Conservation (phyloP, 2,113 vertebrate genomes). For the Dipodomys merriami region DNA sequence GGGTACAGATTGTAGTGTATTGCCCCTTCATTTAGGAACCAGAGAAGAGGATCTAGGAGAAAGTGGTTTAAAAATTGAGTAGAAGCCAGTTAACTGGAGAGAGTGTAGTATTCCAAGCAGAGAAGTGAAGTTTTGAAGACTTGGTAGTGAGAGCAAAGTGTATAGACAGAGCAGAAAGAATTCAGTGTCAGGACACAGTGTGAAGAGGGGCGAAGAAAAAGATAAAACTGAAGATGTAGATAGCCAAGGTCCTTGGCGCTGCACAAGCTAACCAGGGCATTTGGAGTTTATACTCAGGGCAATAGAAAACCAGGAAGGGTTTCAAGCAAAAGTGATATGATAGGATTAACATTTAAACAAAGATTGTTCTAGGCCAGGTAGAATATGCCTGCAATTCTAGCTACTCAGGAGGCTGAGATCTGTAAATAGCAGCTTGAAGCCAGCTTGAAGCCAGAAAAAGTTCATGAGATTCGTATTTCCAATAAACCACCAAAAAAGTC, state of each 20-base stretch:
- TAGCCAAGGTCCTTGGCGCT: neutral
- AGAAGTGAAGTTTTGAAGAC: neutral
- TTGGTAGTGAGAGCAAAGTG: neutral
- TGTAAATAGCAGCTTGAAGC: too few relatives aligned
- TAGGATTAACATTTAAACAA: neutral
- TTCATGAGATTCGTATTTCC: too few relatives aligned
- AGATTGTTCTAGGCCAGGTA: neutral
- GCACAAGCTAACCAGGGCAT: neutral
- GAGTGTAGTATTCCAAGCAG: neutral
- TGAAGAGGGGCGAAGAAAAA: neutral
- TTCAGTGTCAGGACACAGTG: neutral
- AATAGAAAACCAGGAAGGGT: conserved; percentile 2
- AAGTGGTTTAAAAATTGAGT: conserved; percentile 18
- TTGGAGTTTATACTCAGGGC: neutral
- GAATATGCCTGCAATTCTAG: too few relatives aligned
- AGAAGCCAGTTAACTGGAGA: conserved; percentile 10
- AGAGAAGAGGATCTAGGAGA: neutral
- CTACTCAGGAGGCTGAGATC: too few relatives aligned
- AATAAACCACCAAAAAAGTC: too few relatives aligned
- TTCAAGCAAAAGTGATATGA: conserved; percentile 15
- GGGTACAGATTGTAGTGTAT: neutral
- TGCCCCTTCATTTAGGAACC: neutral
- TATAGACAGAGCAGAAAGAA: neutral
- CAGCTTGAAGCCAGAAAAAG: too few relatives aligned
- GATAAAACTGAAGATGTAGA: neutral